Conservation (phyloP, 2,888 invertebrate genomes). For the Iselma pallidipennis region DNA sequence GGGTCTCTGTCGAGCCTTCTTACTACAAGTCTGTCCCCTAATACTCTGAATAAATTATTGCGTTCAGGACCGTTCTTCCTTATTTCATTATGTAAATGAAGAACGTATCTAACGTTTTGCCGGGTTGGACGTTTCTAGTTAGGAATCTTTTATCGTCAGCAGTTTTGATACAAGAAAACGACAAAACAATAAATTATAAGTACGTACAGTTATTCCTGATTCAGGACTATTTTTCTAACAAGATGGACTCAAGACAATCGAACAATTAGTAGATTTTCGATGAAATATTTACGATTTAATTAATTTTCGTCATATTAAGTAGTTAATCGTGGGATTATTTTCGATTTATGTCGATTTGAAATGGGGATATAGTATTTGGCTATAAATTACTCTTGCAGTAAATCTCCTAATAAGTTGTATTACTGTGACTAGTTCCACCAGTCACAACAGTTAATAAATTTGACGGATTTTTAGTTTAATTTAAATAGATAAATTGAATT, state of each 20-base stretch:
- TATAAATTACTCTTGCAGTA: background rate
- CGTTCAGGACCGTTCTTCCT: slow-evolving; percentile 25
- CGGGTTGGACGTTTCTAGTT: background rate
- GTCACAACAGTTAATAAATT: background rate
- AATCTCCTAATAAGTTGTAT: background rate
- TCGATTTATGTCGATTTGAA: background rate
- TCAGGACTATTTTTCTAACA: background rate
- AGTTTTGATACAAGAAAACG: background rate
- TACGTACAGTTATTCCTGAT: background rate
- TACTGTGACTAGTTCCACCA: no score
- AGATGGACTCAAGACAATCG: background rate
- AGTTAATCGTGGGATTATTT: background rate
- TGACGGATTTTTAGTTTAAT: background rate
- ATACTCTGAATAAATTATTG: slow-evolving; percentile 33
- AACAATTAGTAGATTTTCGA: no score
- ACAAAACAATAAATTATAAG: background rate
- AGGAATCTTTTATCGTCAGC: background rate
- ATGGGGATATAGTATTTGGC: no score
- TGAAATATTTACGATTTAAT: background rate
- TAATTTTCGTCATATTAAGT: background rate
- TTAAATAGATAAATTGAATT: no score
- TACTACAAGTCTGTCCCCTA: slow-evolving; percentile 22
- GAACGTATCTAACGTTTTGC: slow-evolving; percentile 1
- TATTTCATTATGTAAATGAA: slow-evolving; percentile 32
- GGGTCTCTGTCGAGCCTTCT: slow-evolving; percentile 28